phyloP scores from a whole-genome alignment of 2,797 vertebrate species.

The Florisuga fusca region DNA sequence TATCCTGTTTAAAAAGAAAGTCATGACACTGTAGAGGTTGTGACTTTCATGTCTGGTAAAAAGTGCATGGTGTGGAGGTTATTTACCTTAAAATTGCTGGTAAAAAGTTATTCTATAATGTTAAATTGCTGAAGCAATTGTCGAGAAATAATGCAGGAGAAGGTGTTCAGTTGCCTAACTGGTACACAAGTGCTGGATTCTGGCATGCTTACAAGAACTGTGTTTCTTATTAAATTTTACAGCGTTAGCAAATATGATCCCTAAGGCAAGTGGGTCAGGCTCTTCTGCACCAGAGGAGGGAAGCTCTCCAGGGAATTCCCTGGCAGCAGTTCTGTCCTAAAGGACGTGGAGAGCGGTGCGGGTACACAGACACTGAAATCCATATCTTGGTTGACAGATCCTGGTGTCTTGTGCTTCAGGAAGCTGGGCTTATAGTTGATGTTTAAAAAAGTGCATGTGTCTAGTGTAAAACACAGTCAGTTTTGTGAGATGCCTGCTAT shows the following conservation, averaged over 20 bases:
- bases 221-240: neutral
- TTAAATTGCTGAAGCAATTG: neutral
- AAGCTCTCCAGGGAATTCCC: neutral
- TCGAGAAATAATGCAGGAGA: neutral
- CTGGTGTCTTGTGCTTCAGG: neutral
- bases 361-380: neutral
- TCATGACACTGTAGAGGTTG: neutral
- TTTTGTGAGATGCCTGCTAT: neutral
- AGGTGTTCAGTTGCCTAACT: neutral
- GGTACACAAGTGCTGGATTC: neutral
- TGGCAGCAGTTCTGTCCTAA: neutral
- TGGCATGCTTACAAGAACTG: neutral
- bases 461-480: neutral
- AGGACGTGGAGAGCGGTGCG: accelerated
- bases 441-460: neutral
- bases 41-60: neutral
- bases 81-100: neutral
- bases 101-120: neutral
- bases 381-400: accelerated
- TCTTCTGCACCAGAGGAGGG: neutral
- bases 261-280: neutral
- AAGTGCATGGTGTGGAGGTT: neutral
- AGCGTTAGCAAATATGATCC: neutral
- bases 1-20: no score
- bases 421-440: neutral